phyloP scores from a whole-genome alignment of 2,888 invertebrate species.

The Polyommatus icarus region DNA sequence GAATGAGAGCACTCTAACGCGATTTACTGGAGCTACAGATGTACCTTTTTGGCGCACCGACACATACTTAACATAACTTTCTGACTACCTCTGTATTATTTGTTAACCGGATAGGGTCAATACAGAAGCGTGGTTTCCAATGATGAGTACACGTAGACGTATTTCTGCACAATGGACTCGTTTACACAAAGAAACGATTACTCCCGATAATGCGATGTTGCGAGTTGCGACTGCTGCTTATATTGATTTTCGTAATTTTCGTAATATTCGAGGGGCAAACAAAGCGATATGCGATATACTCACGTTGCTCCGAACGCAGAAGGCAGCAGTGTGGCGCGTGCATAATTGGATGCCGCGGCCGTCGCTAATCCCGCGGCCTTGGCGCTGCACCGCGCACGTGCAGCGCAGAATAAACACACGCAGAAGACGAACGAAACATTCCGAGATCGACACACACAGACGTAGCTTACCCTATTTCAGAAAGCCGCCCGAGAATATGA shows the following conservation, averaged over 20 bases:
- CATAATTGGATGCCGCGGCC: constrained; percentile 71
- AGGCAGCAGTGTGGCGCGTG: constrained; percentile 60
- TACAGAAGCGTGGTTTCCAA: neutral
- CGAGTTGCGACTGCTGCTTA: neutral
- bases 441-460: constrained; percentile 11
- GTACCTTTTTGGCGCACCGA: neutral
- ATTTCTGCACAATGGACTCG: neutral
- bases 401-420: constrained; percentile 38
- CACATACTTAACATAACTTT: neutral
- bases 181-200: neutral
- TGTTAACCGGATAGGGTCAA: neutral
- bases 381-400: constrained; percentile 45
- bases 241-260: constrained; percentile 17
- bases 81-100: neutral
- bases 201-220: neutral
- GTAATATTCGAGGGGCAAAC: neutral
- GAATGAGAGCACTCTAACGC: neutral
- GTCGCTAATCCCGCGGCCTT: constrained; percentile 68
- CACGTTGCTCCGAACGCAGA: constrained; percentile 44
- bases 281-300: neutral
- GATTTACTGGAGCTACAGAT: neutral
- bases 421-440: constrained; percentile 37
- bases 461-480: neutral
- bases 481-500: neutral
- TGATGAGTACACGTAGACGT: neutral